Evolutionary conservation across 2,113 vertebrate species (phyloP).

Genomic region (Furnarius figulus): DNA sequence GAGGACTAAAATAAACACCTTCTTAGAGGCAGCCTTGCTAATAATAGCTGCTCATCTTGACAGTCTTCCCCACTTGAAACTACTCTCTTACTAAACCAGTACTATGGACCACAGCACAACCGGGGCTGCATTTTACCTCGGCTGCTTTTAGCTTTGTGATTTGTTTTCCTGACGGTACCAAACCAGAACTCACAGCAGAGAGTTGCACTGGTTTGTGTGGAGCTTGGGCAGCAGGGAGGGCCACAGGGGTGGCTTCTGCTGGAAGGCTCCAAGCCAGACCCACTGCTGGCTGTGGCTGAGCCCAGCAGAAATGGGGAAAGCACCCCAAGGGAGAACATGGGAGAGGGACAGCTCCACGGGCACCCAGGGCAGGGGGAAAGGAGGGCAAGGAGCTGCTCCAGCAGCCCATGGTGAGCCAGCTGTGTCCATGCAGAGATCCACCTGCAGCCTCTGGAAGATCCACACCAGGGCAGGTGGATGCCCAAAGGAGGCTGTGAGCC

Average conservation of each 20-base stretch:
- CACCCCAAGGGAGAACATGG: neutral
- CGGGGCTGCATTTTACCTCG: neutral
- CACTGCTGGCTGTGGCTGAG: neutral
- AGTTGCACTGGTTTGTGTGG: neutral
- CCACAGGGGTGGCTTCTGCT: neutral
- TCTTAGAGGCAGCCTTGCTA: conserved; percentile 46
- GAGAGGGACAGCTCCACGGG: neutral
- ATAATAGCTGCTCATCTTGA: conserved; percentile 43
- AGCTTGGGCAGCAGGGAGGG: neutral
- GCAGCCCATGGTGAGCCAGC: neutral
- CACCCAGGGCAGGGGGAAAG: neutral
- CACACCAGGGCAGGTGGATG: rapidly evolving
- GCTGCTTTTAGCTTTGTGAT: neutral
- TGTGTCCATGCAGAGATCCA: neutral
- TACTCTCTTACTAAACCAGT: neutral
- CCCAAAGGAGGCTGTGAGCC: neutral
- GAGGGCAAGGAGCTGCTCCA: neutral
- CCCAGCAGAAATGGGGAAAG: rapidly evolving
- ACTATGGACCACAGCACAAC: neutral
- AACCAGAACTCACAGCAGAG: neutral
- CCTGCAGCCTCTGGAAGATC: neutral
- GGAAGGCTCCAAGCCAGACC: neutral
- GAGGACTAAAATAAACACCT: conserved; percentile 63
- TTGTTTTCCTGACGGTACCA: neutral
- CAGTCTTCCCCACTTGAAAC: neutral